Conservation (phyloP, 2,888 invertebrate genomes). For the Lordiphosa fenestrarum region DNA sequence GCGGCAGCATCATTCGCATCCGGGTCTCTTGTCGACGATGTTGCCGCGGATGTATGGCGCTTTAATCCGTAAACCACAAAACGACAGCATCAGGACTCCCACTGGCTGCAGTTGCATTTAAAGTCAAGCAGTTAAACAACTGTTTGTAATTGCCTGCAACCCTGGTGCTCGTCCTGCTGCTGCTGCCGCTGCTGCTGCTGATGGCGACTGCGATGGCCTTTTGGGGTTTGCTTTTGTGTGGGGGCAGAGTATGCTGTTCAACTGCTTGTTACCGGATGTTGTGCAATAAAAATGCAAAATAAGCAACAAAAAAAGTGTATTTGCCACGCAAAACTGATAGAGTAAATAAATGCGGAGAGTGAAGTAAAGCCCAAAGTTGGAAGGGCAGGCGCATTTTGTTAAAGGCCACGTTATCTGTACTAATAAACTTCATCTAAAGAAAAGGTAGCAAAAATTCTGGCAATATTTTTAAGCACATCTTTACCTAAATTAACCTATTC, state of each 20-base stretch:
- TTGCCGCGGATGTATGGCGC: conserved; percentile 63
- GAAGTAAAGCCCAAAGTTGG: no score
- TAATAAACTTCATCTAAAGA: no score
- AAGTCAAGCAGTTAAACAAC: conserved; percentile 71
- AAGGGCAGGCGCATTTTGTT: no score
- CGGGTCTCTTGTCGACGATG: conserved; percentile 10
- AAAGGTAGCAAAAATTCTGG: no score
- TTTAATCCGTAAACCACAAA: conserved; percentile 69
- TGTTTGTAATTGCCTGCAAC: conserved; percentile 65
- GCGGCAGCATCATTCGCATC: conserved; percentile 37
- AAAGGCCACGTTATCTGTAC: no score
- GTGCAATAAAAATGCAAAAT: conserved; percentile 72
- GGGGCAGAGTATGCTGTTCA: conserved; percentile 48
- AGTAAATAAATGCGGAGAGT: conserved; percentile 25
- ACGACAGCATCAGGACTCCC: conserved; percentile 46
- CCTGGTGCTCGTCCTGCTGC: conserved; percentile 20
- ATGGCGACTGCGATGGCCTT: conserved; percentile 28
- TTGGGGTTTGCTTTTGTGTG: conserved; percentile 24
- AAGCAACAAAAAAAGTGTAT: conserved; percentile 48
- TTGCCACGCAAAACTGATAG: conserved; percentile 39
- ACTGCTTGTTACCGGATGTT: conserved; percentile 70
- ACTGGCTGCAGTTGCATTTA: conserved; percentile 47
- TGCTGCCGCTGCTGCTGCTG: conserved; percentile 35
- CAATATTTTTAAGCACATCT: no score
- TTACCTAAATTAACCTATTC: no score